A percentile compares a stretch with the other conserved stretches of the same genome.
Evolutionary conservation across 2,888 invertebrate genomes (phyloP).

Genomic region (Ferdinandea cuprea): DNA sequence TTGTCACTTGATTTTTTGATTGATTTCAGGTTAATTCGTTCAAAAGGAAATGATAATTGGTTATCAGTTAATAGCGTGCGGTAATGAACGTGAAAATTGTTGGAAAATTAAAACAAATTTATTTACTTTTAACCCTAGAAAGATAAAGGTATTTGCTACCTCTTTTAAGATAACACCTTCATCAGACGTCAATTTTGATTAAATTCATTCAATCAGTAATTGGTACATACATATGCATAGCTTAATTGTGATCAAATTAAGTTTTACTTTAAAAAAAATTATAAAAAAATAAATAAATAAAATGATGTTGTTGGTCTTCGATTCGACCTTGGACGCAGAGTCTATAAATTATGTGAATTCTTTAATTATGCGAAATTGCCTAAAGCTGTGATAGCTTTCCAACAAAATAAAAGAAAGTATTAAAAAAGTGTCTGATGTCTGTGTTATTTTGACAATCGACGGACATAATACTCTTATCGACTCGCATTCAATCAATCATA

Average conservation of each 20-base stretch:
- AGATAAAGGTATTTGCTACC: neutral
- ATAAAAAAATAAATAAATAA: too few relatives aligned
- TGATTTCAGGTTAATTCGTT: slow-evolving; percentile 52
- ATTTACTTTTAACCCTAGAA: neutral
- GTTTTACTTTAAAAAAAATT: too few relatives aligned
- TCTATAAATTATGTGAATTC: too few relatives aligned
- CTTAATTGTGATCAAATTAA: too few relatives aligned
- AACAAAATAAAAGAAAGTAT: neutral
- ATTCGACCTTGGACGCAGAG: too few relatives aligned
- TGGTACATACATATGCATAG: too few relatives aligned
- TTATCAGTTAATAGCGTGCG: slow-evolving; percentile 38
- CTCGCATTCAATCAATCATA: slow-evolving; percentile 49
- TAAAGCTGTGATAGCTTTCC: neutral
- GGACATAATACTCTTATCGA: slow-evolving; percentile 32
- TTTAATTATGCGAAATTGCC: too few relatives aligned
- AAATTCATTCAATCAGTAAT: too few relatives aligned
- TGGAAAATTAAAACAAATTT: neutral
- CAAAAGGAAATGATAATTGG: slow-evolving; percentile 22
- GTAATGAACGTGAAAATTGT: neutral
- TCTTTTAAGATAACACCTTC: neutral
- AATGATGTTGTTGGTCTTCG: too few relatives aligned
- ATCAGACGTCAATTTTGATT: neutral
- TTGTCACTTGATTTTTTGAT: slow-evolving; percentile 62
- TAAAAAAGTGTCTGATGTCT: neutral
- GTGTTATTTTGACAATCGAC: slow-evolving; percentile 7